Conservation (phyloP, 2,888 invertebrate genomes). For the Meganola albula region DNA sequence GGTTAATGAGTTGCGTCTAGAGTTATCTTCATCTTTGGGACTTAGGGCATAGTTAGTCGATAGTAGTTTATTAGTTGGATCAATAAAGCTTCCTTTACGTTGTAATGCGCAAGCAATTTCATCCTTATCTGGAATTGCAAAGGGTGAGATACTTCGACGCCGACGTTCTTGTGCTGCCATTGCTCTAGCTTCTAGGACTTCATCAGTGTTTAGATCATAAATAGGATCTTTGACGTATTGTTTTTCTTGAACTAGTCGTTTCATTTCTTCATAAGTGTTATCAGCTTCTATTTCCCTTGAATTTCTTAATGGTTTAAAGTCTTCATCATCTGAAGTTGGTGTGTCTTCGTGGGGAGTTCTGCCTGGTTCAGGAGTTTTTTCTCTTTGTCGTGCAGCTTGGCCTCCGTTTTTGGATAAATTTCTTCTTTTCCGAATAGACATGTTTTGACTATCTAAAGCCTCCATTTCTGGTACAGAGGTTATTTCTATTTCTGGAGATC, state of each 20-base stretch:
- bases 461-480: conserved; percentile 42
- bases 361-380: conserved; percentile 71
- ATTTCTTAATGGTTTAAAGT: conserved; percentile 43
- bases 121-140: conserved; percentile 66
- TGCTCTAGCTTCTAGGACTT: conserved; percentile 64
- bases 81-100: conserved; percentile 70
- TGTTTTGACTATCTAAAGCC: conserved; percentile 61
- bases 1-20: conserved; percentile 52
- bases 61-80: conserved; percentile 67
- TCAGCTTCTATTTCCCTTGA: conserved; percentile 71
- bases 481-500: conserved; percentile 38
- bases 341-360: conserved; percentile 78
- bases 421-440: conserved; percentile 79
- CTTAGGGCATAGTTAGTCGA: conserved; percentile 61
- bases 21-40: conserved; percentile 59
- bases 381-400: conserved; percentile 64
- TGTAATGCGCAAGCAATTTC: conserved; percentile 43
- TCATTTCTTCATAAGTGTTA: conserved; percentile 70
- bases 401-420: conserved; percentile 78
- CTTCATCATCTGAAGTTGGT: conserved; percentile 78
- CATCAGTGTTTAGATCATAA: conserved; percentile 65
- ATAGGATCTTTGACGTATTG: conserved; percentile 62
- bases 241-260: conserved; percentile 59
- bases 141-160: conserved; percentile 72
- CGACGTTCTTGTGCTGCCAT: conserved; percentile 64